These are phyloP conservation scores for Sinopyrophorus schimmeli DNA, from an alignment of 2,888 invertebrate genomes.

Conservation along the genomic window DNA sequence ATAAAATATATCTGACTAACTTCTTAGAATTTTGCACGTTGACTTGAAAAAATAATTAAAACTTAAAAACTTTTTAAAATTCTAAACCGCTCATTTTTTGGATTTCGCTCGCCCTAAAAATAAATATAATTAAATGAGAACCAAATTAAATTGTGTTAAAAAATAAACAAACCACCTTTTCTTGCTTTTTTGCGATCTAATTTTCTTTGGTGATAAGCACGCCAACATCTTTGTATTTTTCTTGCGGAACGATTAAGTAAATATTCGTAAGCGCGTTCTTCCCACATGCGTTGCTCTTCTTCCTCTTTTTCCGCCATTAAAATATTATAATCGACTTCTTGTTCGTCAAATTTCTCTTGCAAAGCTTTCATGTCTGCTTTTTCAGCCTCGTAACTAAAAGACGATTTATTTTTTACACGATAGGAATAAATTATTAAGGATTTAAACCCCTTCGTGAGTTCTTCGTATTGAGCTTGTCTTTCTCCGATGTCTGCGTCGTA, in stretches of 20 bases:
- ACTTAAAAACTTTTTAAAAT: too few species aligned
- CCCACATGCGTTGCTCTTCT: slow-evolving; percentile 60
- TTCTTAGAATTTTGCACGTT: too few species aligned
- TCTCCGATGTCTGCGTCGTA: slow-evolving; percentile 65
- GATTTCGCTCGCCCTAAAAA: too few species aligned
- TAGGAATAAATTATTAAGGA: too few species aligned
- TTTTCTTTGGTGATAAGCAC: slow-evolving; percentile 36
- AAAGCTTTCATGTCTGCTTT: slow-evolving; percentile 55
- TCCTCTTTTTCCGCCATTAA: slow-evolving; percentile 62
- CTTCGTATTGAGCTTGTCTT: slow-evolving; percentile 60
- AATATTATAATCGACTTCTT: slow-evolving; percentile 59
- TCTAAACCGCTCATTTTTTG: too few species aligned
- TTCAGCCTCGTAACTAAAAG: slow-evolving; percentile 58
- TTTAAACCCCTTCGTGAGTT: slow-evolving; percentile 52
- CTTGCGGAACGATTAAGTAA: slow-evolving; percentile 45
- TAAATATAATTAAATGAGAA: too few species aligned
- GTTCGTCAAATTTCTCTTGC: slow-evolving; percentile 58
- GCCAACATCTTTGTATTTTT: slow-evolving; percentile 52
- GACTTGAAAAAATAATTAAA: too few species aligned
- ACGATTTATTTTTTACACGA: too few species aligned
- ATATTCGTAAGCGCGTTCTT: slow-evolving; percentile 53
- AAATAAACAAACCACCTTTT: slow-evolving; percentile 33
- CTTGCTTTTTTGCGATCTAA: slow-evolving; percentile 36
- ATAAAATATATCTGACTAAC: too few species aligned
- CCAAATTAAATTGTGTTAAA: too few species aligned